Conservation (phyloP, 2,113 vertebrate genomes). For the Mirza zaza region DNA sequence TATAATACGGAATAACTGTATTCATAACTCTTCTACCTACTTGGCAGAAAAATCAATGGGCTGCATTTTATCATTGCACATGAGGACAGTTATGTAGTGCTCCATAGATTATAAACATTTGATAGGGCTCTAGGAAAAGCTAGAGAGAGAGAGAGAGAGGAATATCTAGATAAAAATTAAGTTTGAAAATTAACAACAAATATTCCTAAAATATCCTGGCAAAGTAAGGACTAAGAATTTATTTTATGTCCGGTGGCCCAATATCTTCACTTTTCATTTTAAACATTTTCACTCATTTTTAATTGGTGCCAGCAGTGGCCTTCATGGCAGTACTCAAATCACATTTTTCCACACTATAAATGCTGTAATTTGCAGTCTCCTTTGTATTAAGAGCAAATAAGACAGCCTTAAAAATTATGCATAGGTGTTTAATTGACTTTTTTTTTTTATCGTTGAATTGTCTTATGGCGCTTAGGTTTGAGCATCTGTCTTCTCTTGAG, state of each 20-base stretch:
- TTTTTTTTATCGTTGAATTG: not conserved
- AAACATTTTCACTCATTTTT: constrained; percentile 32
- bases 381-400: not conserved
- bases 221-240: not conserved
- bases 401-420: not conserved
- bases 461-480: not conserved
- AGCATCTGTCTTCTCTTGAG: not conserved
- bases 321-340: not conserved
- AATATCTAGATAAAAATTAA: constrained; percentile 37
- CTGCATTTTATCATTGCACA: constrained; percentile 60
- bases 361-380: not conserved
- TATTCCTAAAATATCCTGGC: constrained; percentile 7
- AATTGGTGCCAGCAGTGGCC: not conserved
- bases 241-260: not conserved
- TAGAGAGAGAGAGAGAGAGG: not conserved
- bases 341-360: not conserved
- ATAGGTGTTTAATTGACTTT: not conserved
- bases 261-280: not conserved
- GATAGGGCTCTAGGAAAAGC: constrained; percentile 31
- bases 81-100: constrained; percentile 58
- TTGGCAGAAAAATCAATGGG: constrained; percentile 71
- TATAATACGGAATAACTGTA: constrained; percentile 56
- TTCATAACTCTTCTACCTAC: constrained; percentile 55
- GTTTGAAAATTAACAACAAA: constrained; percentile 49
- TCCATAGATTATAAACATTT: constrained; percentile 49